Percentiles rank a stretch among this genome's conserved stretches.
These are phyloP conservation scores for Dolichopus griseipennis DNA, from an alignment of 2,888 invertebrate genomes.

Conservation along the genomic window DNA sequence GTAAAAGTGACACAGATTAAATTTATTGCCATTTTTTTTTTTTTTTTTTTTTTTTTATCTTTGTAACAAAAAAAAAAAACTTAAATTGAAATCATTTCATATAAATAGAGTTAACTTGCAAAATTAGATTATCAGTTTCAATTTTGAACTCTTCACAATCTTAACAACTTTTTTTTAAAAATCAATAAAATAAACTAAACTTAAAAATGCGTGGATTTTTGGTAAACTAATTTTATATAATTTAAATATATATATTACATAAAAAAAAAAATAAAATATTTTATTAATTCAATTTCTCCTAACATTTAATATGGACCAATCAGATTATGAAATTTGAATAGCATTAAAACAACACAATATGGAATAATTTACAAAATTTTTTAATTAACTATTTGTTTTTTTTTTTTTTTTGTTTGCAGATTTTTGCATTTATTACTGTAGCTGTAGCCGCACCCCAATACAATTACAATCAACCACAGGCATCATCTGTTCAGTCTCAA, in stretches of 20 bases:
- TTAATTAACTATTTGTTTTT: neutral
- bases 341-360: no score
- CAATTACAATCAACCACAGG: neutral
- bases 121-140: neutral
- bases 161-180: neutral
- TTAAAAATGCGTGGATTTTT: slow-evolving; percentile 10
- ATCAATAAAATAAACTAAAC: neutral
- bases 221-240: neutral
- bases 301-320: no score
- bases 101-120: neutral
- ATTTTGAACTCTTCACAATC: neutral
- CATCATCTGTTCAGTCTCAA: no score
- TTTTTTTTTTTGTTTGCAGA: neutral
- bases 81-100: neutral
- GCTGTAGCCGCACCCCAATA: slow-evolving; percentile 11
- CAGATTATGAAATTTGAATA: no score
- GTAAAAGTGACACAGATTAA: neutral
- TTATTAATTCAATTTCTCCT: no score
- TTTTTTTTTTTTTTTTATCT: no score
- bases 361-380: no score
- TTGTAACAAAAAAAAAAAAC: no score
- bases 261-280: neutral
- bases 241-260: neutral
- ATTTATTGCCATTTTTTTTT: neutral
- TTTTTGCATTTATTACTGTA: neutral